Base-by-base conservation (phyloP, 1,140 invertebrate species). In the Heliothis subflexa region DNA sequence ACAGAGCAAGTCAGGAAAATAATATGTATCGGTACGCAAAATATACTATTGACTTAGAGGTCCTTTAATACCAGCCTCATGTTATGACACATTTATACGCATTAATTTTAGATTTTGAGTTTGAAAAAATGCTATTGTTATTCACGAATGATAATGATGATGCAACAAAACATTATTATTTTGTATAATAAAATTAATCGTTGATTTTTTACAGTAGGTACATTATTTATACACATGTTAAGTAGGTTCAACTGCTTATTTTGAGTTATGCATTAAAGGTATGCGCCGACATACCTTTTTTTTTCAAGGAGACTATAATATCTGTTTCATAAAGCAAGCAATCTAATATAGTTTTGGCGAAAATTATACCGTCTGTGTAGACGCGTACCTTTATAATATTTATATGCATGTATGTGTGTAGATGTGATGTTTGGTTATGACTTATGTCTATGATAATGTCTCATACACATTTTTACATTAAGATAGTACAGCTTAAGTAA, bases 1-100 rank as follows among this genome's bases (percentile, higher is more conserved):
- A 55, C 93, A 94, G 93, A 94, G 89, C 91, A 89, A 94, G 93
- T 92, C 90, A 92, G 88, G 93, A 94, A 75, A 89, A 88, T 86
- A 92, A 92, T 91, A 90, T 93, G 73, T 91, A 86, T 90, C 86
- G 92, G 92, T 94, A 94, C 83, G 92, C 81, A 85, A 83, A 80
- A 83, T 76, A 74, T 81, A 77, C 33, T 66, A 66, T 78, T 82
- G 64, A 79, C 71, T 68, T 79, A 79, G 33, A 73, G 70, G 21
- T 57, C 62, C 62, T 76, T 66, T 78, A 64, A 55, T 78, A 72
- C 72, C 28, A 68, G 28, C 25, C 16, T 68, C 50, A 71, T 71
- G 59, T 66, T 47, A 66, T 47, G 62, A 66, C 62, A 47, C 40
- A 47, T 64, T 64, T 3, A 18, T 66, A 21, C 40, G 62, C 62